phyloP scores from a whole-genome alignment of 1,140 invertebrate genomes.

The Hestina assimilis region DNA sequence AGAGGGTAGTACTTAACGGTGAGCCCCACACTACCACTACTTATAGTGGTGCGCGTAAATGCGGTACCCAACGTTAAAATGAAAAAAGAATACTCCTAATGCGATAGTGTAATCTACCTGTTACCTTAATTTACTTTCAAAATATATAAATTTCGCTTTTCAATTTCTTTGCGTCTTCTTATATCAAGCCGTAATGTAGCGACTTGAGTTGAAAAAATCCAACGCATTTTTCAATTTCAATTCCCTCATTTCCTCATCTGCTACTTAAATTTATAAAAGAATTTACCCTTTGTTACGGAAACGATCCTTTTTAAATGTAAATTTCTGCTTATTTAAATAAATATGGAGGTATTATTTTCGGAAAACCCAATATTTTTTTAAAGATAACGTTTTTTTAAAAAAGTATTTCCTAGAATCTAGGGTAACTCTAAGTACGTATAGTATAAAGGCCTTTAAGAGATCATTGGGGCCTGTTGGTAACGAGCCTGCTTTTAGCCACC shows the following conservation, averaged over 20 bases:
- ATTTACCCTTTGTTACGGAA: slow-evolving; percentile 15
- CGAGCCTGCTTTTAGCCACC: too few species aligned
- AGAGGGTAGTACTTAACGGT: too few species aligned
- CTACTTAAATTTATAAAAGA: slow-evolving; percentile 5
- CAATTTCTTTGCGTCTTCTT: background rate
- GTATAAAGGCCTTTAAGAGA: too few species aligned
- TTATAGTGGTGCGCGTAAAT: too few species aligned
- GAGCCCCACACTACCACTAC: too few species aligned
- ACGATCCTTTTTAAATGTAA: slow-evolving; percentile 19
- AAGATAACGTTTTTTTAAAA: too few species aligned
- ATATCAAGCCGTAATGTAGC: background rate
- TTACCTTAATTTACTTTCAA: background rate
- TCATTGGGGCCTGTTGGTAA: too few species aligned
- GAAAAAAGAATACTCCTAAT: too few species aligned
- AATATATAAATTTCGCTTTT: background rate
- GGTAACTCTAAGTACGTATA: too few species aligned
- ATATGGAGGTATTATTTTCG: background rate
- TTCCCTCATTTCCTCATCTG: slow-evolving; percentile 6
- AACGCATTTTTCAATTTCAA: background rate
- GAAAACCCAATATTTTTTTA: background rate
- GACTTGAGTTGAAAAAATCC: background rate
- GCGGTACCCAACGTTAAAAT: too few species aligned
- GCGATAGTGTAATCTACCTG: too few species aligned
- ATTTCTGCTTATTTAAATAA: slow-evolving; percentile 4
- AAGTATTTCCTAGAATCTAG: too few species aligned